These are phyloP conservation scores for Entomobrya multifasciata DNA, from an alignment of 2,888 invertebrate species.

Conservation along the genomic window DNA sequence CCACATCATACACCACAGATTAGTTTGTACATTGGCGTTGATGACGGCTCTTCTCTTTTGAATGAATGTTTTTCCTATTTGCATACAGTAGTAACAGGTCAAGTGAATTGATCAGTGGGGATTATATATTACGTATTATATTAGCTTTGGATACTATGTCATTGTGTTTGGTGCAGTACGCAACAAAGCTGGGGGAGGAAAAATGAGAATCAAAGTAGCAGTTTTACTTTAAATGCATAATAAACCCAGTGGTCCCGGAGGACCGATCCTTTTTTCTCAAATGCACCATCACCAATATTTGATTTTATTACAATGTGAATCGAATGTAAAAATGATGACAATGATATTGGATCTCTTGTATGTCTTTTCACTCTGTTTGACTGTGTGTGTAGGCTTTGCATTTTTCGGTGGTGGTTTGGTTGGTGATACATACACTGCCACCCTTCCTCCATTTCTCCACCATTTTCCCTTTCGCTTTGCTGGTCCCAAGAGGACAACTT, in stretches of 20 bases:
- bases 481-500: conserved; percentile 66
- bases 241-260: conserved; percentile 9
- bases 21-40: conserved; percentile 62
- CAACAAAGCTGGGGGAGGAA: background rate
- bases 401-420: conserved; percentile 21
- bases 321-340: conserved; percentile 62
- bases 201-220: background rate
- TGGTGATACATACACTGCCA: background rate
- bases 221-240: conserved; percentile 20
- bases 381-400: background rate
- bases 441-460: conserved; percentile 35
- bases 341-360: conserved; percentile 44
- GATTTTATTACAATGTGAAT: conserved; percentile 67
- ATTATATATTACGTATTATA: conserved; percentile 39
- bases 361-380: background rate
- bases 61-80: conserved; percentile 43
- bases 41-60: conserved; percentile 41
- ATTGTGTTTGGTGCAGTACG: background rate
- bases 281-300: conserved; percentile 42
- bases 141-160: background rate
- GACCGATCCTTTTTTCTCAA: conserved; percentile 35
- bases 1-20: conserved; percentile 47
- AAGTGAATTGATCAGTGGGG: conserved; percentile 72
- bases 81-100: conserved; percentile 57
- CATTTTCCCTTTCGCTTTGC: background rate